Percentiles rank a stretch among this genome's conserved stretches.
These are phyloP conservation scores for Spheniscus mendiculus DNA, from an alignment of 2,113 vertebrate genomes.

Conservation along the genomic window DNA sequence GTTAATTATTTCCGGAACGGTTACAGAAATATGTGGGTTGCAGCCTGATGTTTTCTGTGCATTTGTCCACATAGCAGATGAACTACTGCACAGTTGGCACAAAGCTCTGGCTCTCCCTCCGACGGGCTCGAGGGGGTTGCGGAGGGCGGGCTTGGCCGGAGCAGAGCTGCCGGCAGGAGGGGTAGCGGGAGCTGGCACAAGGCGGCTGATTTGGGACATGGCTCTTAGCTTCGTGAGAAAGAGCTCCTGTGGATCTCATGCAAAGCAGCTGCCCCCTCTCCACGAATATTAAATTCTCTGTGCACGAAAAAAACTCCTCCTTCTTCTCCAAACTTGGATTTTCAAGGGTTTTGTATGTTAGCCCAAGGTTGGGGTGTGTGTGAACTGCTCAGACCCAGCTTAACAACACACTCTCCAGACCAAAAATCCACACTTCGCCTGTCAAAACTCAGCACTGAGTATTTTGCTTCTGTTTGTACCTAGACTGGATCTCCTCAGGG, in stretches of 20 bases:
- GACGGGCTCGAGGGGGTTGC: accelerated
- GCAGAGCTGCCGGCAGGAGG: background rate
- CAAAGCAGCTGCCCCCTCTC: background rate
- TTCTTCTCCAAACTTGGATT: background rate
- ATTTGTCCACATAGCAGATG: accelerated
- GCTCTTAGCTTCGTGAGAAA: background rate
- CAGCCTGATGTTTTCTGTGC: background rate
- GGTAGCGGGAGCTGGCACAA: background rate
- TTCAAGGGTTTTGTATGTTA: accelerated
- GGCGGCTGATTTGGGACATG: background rate
- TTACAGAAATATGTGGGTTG: background rate
- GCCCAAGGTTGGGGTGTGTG: background rate
- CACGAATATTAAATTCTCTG: background rate
- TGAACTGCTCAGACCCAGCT: background rate
- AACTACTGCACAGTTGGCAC: background rate
- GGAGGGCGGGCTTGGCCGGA: background rate
- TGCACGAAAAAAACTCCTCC: accelerated
- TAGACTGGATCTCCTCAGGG: background rate
- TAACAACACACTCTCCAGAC: background rate
- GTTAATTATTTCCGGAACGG: background rate
- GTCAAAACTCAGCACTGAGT: background rate
- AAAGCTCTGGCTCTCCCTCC: background rate
- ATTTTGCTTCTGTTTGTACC: background rate
- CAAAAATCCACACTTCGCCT: background rate
- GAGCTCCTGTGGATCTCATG: accelerated